A percentile compares a stretch with the other conserved stretches of the same genome.
Evolutionary conservation across 2,797 vertebrate species (phyloP).

Genomic region (Typhlichthys eigenmanni): DNA sequence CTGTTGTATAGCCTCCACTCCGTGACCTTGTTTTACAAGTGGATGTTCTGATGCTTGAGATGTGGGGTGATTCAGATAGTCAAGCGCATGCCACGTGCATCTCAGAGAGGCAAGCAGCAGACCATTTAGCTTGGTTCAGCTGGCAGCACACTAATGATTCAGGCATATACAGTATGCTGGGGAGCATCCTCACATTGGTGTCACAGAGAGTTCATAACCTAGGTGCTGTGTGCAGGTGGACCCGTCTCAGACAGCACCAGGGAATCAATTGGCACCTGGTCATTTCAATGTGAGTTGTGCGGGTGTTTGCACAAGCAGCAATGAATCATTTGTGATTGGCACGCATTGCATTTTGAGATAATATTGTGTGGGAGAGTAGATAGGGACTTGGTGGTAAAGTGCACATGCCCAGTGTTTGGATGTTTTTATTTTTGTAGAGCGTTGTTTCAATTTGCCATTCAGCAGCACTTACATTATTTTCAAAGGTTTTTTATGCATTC

Average conservation of each 20-base stretch:
- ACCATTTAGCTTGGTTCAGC: constrained; percentile 54
- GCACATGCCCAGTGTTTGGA: background rate
- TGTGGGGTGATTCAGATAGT: constrained; percentile 36
- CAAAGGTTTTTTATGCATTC: too few species aligned
- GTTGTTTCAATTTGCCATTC: too few species aligned
- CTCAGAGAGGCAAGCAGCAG: constrained; percentile 45
- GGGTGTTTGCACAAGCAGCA: constrained; percentile 35
- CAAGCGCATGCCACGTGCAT: constrained; percentile 16
- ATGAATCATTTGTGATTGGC: constrained; percentile 26
- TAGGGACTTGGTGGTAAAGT: background rate
- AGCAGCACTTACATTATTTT: too few species aligned
- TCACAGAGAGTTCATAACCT: constrained; percentile 66
- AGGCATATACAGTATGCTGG: constrained; percentile 43
- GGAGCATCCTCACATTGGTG: constrained; percentile 58
- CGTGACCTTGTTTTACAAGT: constrained; percentile 51
- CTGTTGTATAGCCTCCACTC: constrained; percentile 22
- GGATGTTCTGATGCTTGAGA: constrained; percentile 32
- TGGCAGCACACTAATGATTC: constrained; percentile 69
- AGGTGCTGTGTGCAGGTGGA: constrained; percentile 52
- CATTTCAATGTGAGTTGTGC: constrained; percentile 45
- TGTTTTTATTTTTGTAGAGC: background rate
- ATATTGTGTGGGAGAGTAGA: background rate
- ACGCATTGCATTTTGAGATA: constrained; percentile 12
- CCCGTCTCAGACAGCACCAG: constrained; percentile 21
- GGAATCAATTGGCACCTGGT: constrained; percentile 44